Base-by-base conservation (phyloP, 2,797 vertebrate species). In the Xenops minutus region DNA sequence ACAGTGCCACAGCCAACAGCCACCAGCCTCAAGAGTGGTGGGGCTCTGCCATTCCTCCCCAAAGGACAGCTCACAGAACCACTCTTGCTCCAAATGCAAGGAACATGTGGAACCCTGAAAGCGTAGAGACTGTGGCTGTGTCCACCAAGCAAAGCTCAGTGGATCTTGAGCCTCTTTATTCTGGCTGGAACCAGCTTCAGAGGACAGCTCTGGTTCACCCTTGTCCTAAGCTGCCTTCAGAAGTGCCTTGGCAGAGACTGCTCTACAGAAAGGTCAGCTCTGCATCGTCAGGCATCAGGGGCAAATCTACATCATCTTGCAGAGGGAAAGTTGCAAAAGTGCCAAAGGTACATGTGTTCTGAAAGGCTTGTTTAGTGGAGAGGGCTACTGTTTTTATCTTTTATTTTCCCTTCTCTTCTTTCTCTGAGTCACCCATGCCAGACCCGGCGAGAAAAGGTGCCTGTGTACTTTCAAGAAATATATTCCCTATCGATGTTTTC, bases 141-240 rank as follows among this genome's bases (percentile, higher is more conserved):
- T 46, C 63, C 12, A 10, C 20, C 32, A 24, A 24, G 27, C 27
- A 43, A 54, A 49, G 18, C 27, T n/a, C 17, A 8, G 44, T 21
- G 44, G 24, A 24, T 10, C 34, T 30, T 0, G 0, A 44, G 19
- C 16, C 11, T n/a, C 49, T 23, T 18, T 5, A 10, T 32, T 39
- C 37, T 37, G 37, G 14, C 19, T 17, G 16, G 22, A 10, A 21
- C 22, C 36, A 24, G 11, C 29, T 75, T 44, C 27, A 13, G 39
- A 41, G 51, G 16, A 36, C 30, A 43, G 36, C 14, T 77, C 26
- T 14, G 9, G 8, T 39, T 78, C 48, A 7, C 29, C 5, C 5
- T 13, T 36, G 39, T 34, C 30, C 44, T 21, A 10, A 55, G 27
- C 29, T 44, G 36, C 24, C 54, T 49, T 54, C 14, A 14, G 21